These are phyloP conservation scores for Falco punctatus DNA, from an alignment of 2,113 vertebrate species.

Conservation along the genomic window DNA sequence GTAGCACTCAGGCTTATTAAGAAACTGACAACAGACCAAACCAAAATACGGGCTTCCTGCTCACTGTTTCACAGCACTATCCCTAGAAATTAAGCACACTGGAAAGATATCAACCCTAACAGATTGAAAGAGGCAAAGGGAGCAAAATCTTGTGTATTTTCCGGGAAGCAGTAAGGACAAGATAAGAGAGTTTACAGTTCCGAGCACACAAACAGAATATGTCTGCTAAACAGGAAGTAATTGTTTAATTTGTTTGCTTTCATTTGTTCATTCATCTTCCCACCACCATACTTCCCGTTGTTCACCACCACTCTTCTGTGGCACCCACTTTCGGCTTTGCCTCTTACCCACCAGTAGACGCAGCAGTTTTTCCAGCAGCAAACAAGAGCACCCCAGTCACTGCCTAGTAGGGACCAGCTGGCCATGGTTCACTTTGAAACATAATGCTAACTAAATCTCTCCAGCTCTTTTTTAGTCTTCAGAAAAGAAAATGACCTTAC, in stretches of 20 bases:
- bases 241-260: neutral
- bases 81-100: neutral
- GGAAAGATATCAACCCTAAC: neutral
- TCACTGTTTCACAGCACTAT: neutral
- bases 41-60: neutral
- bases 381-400: neutral
- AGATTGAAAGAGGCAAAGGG: neutral
- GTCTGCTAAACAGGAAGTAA: neutral
- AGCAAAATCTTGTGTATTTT: neutral
- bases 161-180: neutral
- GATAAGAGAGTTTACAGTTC: neutral
- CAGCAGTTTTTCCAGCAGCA: neutral
- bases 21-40: neutral
- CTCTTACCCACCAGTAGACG: neutral
- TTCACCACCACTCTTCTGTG: neutral
- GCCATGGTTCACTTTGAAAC: neutral
- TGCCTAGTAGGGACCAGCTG: neutral
- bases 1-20: neutral
- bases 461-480: neutral
- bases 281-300: neutral
- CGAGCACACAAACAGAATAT: neutral
- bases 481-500: constrained; percentile 1
- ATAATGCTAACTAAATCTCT: neutral
- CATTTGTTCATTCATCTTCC: neutral
- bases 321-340: neutral